Conservation (phyloP, 2,113 vertebrate species). For the Rhagologus leucostigma region DNA sequence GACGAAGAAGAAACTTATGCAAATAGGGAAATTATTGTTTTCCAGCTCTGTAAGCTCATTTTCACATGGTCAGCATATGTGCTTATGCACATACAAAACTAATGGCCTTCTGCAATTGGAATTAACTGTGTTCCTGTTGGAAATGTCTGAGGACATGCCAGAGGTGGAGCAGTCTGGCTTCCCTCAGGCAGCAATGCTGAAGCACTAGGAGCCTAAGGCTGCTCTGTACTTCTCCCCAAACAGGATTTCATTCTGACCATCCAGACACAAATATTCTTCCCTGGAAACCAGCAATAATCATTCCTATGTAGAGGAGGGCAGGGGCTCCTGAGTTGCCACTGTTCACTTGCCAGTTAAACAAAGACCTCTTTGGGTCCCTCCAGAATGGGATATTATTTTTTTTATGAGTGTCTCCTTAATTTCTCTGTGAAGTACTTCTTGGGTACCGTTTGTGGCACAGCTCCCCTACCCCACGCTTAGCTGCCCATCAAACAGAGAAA, state of each 20-base stretch:
- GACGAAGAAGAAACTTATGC: background rate
- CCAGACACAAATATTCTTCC: background rate
- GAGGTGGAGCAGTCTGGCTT: background rate
- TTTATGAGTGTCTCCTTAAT: background rate
- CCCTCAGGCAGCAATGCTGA: background rate
- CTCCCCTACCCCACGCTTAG: background rate
- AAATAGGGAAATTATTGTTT: background rate
- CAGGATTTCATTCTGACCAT: background rate
- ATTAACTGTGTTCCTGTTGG: background rate
- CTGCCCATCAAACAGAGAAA: background rate
- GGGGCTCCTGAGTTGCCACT: background rate
- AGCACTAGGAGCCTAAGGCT: background rate
- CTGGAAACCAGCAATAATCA: background rate
- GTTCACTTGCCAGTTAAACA: background rate
- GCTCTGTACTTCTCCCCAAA: background rate
- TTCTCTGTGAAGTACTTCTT: background rate
- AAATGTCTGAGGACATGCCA: background rate
- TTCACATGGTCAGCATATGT: background rate
- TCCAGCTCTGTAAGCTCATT: background rate
- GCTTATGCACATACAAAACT: background rate
- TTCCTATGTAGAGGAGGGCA: background rate
- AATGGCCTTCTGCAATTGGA: background rate
- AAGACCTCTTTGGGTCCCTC: background rate
- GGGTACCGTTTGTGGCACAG: background rate
- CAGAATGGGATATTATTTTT: background rate